Base-by-base conservation (phyloP, 2,113 vertebrate genomes). In the Echinops telfairi region DNA sequence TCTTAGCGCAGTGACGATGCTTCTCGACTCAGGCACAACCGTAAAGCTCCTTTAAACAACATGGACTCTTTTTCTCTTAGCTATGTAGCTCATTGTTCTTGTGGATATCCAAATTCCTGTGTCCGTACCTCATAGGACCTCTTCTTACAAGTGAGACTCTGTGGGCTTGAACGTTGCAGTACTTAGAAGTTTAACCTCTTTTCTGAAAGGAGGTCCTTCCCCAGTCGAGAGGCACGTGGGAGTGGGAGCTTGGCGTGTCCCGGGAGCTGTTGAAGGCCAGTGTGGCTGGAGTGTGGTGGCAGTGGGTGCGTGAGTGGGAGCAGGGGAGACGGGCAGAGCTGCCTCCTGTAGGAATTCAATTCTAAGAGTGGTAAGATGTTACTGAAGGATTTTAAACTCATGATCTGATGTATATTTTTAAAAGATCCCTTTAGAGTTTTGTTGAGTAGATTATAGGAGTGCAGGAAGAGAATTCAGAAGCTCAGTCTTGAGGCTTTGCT, bases 81-180 rank as follows among this genome's bases (percentile, higher is more conserved):
- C 20, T 85, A 16, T 66, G 1, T 92, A 57, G 76, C 84, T 88
- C 11, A 9, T 88, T 89, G 12, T 88, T 91, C 53, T 90, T 93
- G 58, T 17, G 83, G 58, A 84, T 23, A 29, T 64, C 88, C 90
- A 89, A 91, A 81, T 3, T 66, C 57, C 33, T 86, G 2, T 83
- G 80, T 83, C 86, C 29, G 0, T 87, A 86, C 62, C 38, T 84
- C 27, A 64, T 84, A 71, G 33, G 47, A 53, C 36, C 14, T 78
- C 92, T 95, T 90, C 62, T 71, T 53, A 60, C 68, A 93, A 92
- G 16, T 86, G 58, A 86, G 11, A 68, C 20, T 95, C 53, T 83
- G 11, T 93, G 40, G 25, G 77, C 10, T 86, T 94, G 57, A 53
- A 81, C 73, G 29, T 78, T 83, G 86, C 85, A 83, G 22, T 70